These are phyloP conservation scores for Silvanus unidentatus DNA, from an alignment of 2,888 invertebrate genomes.

Conservation along the genomic window DNA sequence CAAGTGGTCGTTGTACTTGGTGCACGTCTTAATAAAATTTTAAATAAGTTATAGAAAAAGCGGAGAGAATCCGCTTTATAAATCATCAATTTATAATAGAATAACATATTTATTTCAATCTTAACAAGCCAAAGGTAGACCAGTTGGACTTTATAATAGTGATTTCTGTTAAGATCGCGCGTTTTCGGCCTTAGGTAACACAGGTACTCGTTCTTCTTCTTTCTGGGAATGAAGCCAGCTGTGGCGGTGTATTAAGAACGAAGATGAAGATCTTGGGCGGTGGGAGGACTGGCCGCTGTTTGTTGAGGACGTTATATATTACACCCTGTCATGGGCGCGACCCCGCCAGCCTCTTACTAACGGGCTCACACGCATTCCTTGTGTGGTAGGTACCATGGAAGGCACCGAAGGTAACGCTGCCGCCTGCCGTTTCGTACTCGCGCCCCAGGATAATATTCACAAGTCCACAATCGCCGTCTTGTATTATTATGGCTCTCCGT, in stretches of 20 bases:
- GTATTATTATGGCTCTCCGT: neutral
- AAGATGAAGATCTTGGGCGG: constrained; percentile 38
- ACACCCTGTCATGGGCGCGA: constrained; percentile 40
- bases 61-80: too few relatives aligned
- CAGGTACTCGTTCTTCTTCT: constrained; percentile 2
- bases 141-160: too few relatives aligned
- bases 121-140: too few relatives aligned
- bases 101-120: too few relatives aligned
- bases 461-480: too few relatives aligned
- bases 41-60: too few relatives aligned
- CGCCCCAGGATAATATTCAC: constrained; percentile 17
- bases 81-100: too few relatives aligned
- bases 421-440: constrained; percentile 14
- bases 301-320: constrained; percentile 41
- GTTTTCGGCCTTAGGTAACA: constrained; percentile 1
- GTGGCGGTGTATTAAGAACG: constrained; percentile 13
- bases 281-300: constrained; percentile 39
- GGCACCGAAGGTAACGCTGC: constrained; percentile 12
- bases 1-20: too few relatives aligned
- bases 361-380: constrained; percentile 37
- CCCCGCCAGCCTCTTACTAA: constrained; percentile 36
- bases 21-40: too few relatives aligned
- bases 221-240: constrained; percentile 36
- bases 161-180: neutral
- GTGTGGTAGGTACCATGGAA: constrained; percentile 32